Conservation (phyloP, 2,888 invertebrate genomes). For the Parnassius mnemosyne region DNA sequence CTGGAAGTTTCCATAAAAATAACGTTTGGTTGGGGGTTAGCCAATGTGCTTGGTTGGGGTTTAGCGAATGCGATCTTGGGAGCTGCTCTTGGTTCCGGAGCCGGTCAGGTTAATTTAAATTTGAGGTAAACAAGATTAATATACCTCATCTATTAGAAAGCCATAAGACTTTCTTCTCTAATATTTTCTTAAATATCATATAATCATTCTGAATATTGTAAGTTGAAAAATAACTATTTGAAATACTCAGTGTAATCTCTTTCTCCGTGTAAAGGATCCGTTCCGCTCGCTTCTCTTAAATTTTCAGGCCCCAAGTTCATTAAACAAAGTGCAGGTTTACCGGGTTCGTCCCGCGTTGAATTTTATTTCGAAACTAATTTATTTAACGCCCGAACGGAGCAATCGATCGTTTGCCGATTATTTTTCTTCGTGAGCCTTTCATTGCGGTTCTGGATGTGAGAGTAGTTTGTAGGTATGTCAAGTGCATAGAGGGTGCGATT, state of each 20-base stretch:
- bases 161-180: too few relatives aligned
- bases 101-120: too few relatives aligned
- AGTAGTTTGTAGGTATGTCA: background rate
- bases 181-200: background rate
- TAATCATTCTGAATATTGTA: background rate
- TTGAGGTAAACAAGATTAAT: too few relatives aligned
- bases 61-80: too few relatives aligned
- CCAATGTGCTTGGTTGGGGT: too few relatives aligned
- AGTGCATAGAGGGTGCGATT: background rate
- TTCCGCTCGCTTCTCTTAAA: background rate
- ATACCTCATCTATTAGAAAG: too few relatives aligned
- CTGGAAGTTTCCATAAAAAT: too few relatives aligned
- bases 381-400: conserved; percentile 31
- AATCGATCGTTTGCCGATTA: conserved; percentile 17
- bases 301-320: conserved; percentile 24
- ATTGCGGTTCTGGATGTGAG: background rate
- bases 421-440: conserved; percentile 1
- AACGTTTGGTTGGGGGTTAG: too few relatives aligned
- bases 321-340: conserved; percentile 34
- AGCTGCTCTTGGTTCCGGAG: too few relatives aligned
- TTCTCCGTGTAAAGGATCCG: background rate
- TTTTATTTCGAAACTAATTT: conserved; percentile 35
- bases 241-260: background rate
- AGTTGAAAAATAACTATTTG: conserved; percentile 13
- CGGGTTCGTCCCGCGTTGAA: conserved; percentile 15